Base-by-base conservation (phyloP, 2,888 invertebrate genomes). In the Leptinotarsa peninsularis region DNA sequence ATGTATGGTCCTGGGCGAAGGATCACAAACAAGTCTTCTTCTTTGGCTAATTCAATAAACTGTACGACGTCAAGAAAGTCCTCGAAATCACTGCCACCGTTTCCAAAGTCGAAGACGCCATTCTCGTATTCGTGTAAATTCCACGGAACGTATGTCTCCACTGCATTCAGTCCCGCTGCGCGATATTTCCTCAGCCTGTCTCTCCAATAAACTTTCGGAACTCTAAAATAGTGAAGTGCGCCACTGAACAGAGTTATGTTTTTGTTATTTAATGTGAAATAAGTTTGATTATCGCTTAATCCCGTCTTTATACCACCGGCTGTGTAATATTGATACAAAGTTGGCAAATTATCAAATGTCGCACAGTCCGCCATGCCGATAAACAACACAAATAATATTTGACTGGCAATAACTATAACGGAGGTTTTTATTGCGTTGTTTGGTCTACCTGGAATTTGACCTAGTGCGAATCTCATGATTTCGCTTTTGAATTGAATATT, bases 1-100 rank as follows among this genome's bases (percentile, higher is more conserved):
- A 98, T 97, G 83, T 96, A 98, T 0, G 98, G 98, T 0, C 98
- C 98, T 0, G 96, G 93, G 33, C 98, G 89, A 1, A 98, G 88
- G 67, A 97, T 91, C 1, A 96, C 96, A 33, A 93, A 88, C 54
- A 98, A 89, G 75, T 93, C 95, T 85, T 94, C 93, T 80, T 93
- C 92, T 69, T 94, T 91, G 0, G 97, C 97, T 4, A 91, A 88
- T 78, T 92, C 88, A 7, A 96, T 89, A 84, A 95, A 97, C 67
- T 90, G 88, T 33, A 90, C 92, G 2, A 93, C 81, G 82, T 92
- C 90, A 15, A 91, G 85, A 76, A 92, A 91, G 21, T 85, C 82
- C 58, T 82, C 76, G 74, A 85, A 83, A 56, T 86, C 86, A 23
- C 92, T 94, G 67, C 93, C 91, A 1, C 92, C 93, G 54, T 90